Evolutionary conservation across 1,140 invertebrate species (phyloP), one percentile per base, ranked within the genome.

Genomic region (Mizuhopecten yessoensis): DNA sequence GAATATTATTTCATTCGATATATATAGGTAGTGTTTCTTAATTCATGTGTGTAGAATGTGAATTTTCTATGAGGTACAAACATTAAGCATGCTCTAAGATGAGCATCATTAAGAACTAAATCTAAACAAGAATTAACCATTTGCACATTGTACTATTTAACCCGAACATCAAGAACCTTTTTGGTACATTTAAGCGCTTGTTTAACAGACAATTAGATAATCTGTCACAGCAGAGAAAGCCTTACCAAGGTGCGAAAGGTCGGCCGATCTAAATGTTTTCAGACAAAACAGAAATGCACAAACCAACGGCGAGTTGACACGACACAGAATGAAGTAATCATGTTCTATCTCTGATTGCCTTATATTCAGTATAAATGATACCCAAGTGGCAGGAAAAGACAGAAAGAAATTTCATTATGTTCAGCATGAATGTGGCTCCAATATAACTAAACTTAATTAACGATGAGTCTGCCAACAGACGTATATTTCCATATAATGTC

Each of bases 401-500:
- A 29, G 5, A n/a, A 29, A 75, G 57, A 75, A n/a, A n/a, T 75
- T 17, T 75, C 10, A n/a, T 75, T 75, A 75, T 75, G 57, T 75
- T 75, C 57, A 2, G 57, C 23, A 29, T 75, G 57, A 75, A 29
- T 75, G n/a, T 75, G 57, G 57, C 11, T 29, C 57, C n/a, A 75
- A 29, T 75, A n/a, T 75, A 29, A 75, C 57, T 29, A 29, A 75
- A 75, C 23, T 75, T 29, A n/a, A 75, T 75, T 29, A 75, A 75
- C 0, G 57, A 75, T 29, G 15, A 29, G 15, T n/a, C 57, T 75
- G n/a, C 23, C 0, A 75, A 75, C 0, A 5, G 23, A 75, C 57
- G n/a, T 75, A 29, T 75, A 75, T n/a, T 75, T 75, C 57, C 57
- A 75, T 75, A 75, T 75, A n/a, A 75, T 29, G 57, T 75, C n/a